Evolutionary conservation across 2,888 invertebrate species (phyloP), one percentile per base, ranked within the genome.

Genomic region (Oligia latruncula): DNA sequence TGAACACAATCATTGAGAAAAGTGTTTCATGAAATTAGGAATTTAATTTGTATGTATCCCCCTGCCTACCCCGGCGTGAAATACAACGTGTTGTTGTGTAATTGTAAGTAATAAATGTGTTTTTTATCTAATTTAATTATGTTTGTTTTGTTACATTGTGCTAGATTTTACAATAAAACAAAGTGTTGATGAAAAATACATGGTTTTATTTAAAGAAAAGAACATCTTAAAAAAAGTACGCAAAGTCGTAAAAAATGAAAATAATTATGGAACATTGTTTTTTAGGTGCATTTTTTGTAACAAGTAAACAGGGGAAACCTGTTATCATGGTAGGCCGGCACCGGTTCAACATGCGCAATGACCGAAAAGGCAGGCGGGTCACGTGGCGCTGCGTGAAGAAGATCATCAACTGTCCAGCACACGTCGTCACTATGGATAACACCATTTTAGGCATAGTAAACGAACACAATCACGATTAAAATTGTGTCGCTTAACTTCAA

Each of bases 331-430:
- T 84, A 0, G 85, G 74, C 0, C 65, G n/a, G n/a, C 49, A 78
- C 29, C 74, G 85, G 11, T 84, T 49, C 20, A 84, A 84, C 35
- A 84, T 43, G 77, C 74, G 84, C 17, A 77, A 29, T 68, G 77
- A 74, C 6, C 67, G 60, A 0, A 74, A 64, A 40, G 84, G 84
- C 8, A 77, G 84, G 40, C 81, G 84, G 15, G 74, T 71, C 0
- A 72, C 65, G 1, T 84, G 78, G 81, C 60, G 85, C 3, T 84
- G 85, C 58, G 68, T 77, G 20, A 84, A 84, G 65, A 78, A 66
- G 15, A 46, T 60, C 6, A 13, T 29, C 0, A 85, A 84, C 43
- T 84, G 85, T n/a, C 62, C 72, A 15, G 85, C 85, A 23, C 65
- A 68, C 15, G 65, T 84, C 2, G 43, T 84, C 46, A 84, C 84